A percentile compares a stretch with the other conserved stretches of the same genome.
These are phyloP conservation scores for Echiichthys vipera DNA, from an alignment of 2,797 vertebrate genomes.

Conservation along the genomic window DNA sequence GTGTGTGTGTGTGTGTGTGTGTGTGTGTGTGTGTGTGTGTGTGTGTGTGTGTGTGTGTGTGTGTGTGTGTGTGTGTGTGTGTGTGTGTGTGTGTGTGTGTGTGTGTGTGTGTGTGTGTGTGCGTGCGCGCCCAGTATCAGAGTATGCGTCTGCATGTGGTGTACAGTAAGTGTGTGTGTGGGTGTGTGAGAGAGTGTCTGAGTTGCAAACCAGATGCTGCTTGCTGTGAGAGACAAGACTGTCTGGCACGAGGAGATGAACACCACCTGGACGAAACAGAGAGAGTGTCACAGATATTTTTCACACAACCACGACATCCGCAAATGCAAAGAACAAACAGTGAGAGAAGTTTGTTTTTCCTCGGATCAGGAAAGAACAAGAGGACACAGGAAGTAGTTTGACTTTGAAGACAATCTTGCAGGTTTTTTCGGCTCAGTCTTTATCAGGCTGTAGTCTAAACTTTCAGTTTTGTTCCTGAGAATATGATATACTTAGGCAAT, in stretches of 20 bases:
- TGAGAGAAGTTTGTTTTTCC: neutral
- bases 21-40: slow-evolving; percentile 6
- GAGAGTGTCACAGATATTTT: slow-evolving; percentile 24
- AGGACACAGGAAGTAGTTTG: neutral
- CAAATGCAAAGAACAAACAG: neutral
- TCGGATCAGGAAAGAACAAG: neutral
- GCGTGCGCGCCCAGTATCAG: neutral
- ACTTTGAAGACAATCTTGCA: slow-evolving; percentile 7
- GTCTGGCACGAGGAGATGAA: slow-evolving; percentile 45
- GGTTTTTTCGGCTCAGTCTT: too few relatives aligned
- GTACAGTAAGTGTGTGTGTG: slow-evolving; percentile 23
- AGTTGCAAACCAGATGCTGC: slow-evolving; percentile 53
- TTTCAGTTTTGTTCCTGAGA: too few relatives aligned
- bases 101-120: slow-evolving; percentile 13
- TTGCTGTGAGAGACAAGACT: slow-evolving; percentile 52
- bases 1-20: slow-evolving; percentile 23
- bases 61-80: slow-evolving; percentile 5
- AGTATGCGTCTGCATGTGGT: neutral
- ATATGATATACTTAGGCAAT: too few relatives aligned
- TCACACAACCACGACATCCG: neutral
- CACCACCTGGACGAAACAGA: slow-evolving; percentile 40
- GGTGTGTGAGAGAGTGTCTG: slow-evolving; percentile 3
- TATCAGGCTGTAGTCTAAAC: too few relatives aligned
- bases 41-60: neutral
- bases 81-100: slow-evolving; percentile 30